Evolutionary conservation across 2,113 vertebrate genomes (phyloP).

Genomic region (Dasyornis broadbenti): DNA sequence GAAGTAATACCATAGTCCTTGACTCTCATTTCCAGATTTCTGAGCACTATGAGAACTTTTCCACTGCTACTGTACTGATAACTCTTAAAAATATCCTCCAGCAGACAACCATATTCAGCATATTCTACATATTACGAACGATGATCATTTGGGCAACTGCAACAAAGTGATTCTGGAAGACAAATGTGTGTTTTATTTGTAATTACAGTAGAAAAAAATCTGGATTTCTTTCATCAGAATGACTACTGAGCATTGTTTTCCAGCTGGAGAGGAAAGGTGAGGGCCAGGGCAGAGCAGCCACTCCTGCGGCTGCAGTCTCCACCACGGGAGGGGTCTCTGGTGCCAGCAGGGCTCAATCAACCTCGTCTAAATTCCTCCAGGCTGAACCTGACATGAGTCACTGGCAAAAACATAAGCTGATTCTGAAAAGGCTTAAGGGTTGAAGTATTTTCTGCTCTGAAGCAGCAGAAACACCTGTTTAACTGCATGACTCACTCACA

Average conservation of each 20-base stretch:
- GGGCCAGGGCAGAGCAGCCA: not conserved
- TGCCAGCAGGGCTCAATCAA: not conserved
- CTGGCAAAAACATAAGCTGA: not conserved
- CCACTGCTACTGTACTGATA: not conserved
- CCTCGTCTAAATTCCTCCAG: not conserved
- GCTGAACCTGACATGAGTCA: not conserved
- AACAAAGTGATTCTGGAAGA: not conserved
- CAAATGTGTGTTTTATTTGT: not conserved
- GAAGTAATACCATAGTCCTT: not conserved
- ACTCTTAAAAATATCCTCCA: not conserved
- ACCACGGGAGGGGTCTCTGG: not conserved
- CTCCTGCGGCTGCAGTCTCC: rapidly evolving
- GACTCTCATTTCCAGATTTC: not conserved
- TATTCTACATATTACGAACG: rapidly evolving
- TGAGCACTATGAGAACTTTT: not conserved
- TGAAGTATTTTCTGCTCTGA: not conserved
- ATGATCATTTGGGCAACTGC: not conserved
- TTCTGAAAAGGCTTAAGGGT: not conserved
- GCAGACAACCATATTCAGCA: not conserved
- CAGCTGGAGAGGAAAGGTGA: rapidly evolving
- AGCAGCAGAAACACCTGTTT: not conserved
- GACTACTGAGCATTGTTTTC: not conserved
- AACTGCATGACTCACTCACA: not conserved
- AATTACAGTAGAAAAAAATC: not conserved
- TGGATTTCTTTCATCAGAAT: not conserved